These are phyloP conservation scores for Cataglyphis rosenhaueri DNA, from an alignment of 2,888 invertebrate species.

Conservation along the genomic window DNA sequence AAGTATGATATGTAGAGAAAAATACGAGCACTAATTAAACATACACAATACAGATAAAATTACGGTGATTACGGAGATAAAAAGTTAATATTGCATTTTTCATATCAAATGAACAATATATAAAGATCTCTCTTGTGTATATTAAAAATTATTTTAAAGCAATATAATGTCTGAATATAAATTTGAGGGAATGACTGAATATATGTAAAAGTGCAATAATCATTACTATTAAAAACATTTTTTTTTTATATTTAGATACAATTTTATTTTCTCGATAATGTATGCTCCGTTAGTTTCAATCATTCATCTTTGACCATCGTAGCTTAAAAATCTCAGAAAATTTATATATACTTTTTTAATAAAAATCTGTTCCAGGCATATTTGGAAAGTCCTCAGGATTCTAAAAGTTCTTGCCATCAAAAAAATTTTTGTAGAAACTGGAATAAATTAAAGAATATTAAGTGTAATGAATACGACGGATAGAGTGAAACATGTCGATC, in stretches of 20 bases:
- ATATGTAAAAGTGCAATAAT: not conserved
- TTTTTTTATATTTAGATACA: not conserved
- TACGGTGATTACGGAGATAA: not conserved
- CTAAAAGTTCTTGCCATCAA: not conserved
- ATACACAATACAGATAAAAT: not conserved
- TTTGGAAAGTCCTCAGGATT: not conserved
- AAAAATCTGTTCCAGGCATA: not conserved
- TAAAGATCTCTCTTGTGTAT: not conserved
- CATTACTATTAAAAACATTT: not conserved
- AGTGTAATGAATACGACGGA: not conserved
- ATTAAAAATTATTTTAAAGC: not conserved
- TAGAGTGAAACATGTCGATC: not conserved
- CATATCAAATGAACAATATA: not conserved
- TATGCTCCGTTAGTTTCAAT: not conserved
- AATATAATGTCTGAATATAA: not conserved
- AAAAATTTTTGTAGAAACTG: not conserved
- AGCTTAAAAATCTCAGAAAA: too few relatives aligned
- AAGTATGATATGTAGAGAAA: not conserved
- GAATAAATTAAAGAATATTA: not conserved
- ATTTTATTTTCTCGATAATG: not conserved
- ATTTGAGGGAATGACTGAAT: not conserved
- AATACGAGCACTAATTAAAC: not conserved
- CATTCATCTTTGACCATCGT: too few relatives aligned
- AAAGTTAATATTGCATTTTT: not conserved
- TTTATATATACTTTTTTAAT: not conserved